phyloP scores from a whole-genome alignment of 1,140 invertebrate species.

The Drosophila sp. region DNA sequence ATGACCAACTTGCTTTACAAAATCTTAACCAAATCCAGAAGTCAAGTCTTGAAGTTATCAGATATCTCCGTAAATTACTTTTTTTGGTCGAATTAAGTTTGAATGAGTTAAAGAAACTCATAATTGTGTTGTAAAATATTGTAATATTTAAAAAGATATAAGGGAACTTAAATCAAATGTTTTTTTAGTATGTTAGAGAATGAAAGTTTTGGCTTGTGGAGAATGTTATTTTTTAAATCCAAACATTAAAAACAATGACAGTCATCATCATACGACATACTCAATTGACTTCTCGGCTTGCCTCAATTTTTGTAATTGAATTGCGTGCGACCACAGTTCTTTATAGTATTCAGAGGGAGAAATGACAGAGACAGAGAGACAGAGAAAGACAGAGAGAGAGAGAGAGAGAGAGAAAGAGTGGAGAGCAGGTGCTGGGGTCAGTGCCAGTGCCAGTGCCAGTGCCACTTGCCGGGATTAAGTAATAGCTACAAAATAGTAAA shows the following conservation, averaged over 20 bases:
- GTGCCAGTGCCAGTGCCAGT: constrained; percentile 25
- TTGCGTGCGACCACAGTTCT: constrained; percentile 37
- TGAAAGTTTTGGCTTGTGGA: background rate
- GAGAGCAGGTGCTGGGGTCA: constrained; percentile 33
- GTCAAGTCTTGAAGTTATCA: too few relatives aligned
- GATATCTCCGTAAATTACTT: too few relatives aligned
- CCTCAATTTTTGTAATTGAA: constrained; percentile 52
- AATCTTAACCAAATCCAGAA: too few relatives aligned
- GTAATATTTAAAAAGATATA: too few relatives aligned
- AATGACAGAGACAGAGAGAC: constrained; percentile 3
- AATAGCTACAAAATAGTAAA: constrained; percentile 37
- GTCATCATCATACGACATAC: constrained; percentile 34
- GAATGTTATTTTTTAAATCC: background rate
- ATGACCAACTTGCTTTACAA: too few relatives aligned
- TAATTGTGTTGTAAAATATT: too few relatives aligned
- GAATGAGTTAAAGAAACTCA: too few relatives aligned
- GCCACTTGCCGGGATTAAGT: constrained; percentile 36
- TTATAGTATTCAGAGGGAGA: constrained; percentile 2
- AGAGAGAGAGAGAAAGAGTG: constrained; percentile 7
- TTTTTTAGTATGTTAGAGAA: background rate
- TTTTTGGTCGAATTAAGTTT: too few relatives aligned
- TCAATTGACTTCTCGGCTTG: constrained; percentile 36
- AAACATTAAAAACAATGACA: constrained; percentile 32
- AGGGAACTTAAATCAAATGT: too few relatives aligned
- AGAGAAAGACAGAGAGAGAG: background rate